Evolutionary conservation across 2,888 invertebrate genomes (phyloP).

Genomic region (Nomada fabriciana): DNA sequence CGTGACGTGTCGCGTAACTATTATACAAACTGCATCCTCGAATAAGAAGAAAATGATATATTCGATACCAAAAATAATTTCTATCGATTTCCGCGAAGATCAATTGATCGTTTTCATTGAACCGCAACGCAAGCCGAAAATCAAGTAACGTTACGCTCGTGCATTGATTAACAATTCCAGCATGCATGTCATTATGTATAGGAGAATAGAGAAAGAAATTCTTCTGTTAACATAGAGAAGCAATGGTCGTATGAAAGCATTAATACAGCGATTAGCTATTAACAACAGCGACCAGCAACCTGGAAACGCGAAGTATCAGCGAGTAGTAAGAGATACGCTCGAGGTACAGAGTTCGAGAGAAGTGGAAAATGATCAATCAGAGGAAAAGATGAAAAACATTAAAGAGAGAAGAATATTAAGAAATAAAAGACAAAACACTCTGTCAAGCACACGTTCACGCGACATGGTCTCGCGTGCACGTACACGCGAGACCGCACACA

Average conservation of each 20-base stretch:
- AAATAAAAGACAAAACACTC: background rate
- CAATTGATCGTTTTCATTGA: background rate
- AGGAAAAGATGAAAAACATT: slow-evolving; percentile 20
- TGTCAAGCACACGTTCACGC: slow-evolving; percentile 25
- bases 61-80: background rate
- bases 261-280: slow-evolving; percentile 13
- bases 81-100: too few species aligned
- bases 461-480: background rate
- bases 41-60: background rate
- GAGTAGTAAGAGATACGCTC: slow-evolving; percentile 34
- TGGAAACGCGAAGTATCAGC: slow-evolving; percentile 19
- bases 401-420: background rate
- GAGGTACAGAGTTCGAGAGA: slow-evolving; percentile 31
- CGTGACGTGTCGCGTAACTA: background rate
- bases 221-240: background rate
- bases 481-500: slow-evolving; percentile 30
- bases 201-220: background rate
- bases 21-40: background rate
- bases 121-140: slow-evolving; percentile 51
- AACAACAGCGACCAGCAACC: slow-evolving; percentile 19
- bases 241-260: background rate
- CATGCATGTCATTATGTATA: slow-evolving; percentile 31
- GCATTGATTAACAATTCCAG: slow-evolving; percentile 21
- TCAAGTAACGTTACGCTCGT: slow-evolving; percentile 57
- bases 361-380: slow-evolving; percentile 8